phyloP scores from a whole-genome alignment of 2,888 invertebrate genomes.

The Mesorhabditis sp. region DNA sequence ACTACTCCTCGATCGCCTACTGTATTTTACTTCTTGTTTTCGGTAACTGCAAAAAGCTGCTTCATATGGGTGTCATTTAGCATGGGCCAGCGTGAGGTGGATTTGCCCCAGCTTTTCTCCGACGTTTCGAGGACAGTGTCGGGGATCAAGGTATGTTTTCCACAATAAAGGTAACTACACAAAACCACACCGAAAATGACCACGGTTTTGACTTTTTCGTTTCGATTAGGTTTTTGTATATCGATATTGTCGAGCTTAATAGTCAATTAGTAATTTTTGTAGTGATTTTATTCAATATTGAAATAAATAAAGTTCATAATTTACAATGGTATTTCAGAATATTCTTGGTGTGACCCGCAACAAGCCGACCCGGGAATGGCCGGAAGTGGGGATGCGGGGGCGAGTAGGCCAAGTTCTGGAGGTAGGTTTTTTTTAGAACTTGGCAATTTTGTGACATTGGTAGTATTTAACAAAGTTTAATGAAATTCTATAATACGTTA shows the following conservation, averaged over 20 bases:
- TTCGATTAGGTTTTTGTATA: background rate
- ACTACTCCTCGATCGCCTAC: background rate
- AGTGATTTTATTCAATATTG: no score
- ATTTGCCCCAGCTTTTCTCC: constrained; percentile 47
- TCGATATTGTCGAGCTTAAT: background rate
- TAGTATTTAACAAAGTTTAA: no score
- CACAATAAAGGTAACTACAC: no score
- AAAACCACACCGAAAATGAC: no score
- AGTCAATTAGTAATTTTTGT: no score
- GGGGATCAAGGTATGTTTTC: constrained; percentile 24
- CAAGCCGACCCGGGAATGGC: background rate
- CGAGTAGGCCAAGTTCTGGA: background rate
- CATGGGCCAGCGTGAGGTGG: constrained; percentile 46
- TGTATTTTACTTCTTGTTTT: constrained; percentile 1
- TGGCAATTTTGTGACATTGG: no score
- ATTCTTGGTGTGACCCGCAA: background rate
- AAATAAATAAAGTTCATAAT: background rate
- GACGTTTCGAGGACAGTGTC: constrained; percentile 52
- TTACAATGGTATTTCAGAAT: background rate
- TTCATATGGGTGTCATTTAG: background rate
- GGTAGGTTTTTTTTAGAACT: background rate
- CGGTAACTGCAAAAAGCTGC: background rate
- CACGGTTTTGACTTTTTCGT: background rate
- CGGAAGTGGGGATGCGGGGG: background rate
- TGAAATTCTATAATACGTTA: background rate